phyloP scores from a whole-genome alignment of 2,797 vertebrate genomes.

The Denticeps clupeoides region DNA sequence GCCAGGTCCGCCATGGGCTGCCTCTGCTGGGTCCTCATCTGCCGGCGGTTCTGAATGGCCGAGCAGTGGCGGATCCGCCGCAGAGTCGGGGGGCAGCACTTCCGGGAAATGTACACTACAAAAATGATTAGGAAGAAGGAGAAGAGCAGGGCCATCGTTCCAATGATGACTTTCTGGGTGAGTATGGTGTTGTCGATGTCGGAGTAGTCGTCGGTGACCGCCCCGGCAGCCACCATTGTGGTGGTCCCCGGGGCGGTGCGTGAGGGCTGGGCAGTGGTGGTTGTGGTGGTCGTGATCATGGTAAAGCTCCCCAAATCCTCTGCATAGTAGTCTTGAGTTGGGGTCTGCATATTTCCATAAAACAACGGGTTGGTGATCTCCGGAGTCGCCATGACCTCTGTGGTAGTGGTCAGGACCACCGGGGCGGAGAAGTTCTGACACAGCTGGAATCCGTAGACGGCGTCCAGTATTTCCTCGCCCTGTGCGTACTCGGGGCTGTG shows the following conservation, averaged over 20 bases:
- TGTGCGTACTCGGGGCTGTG: slow-evolving; percentile 92
- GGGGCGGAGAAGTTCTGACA: slow-evolving; percentile 92
- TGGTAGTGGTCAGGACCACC: slow-evolving; percentile 67
- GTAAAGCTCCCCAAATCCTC: slow-evolving; percentile 95
- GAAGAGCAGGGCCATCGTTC: slow-evolving; percentile 98
- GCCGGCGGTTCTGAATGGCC: slow-evolving; percentile 92
- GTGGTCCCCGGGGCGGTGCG: slow-evolving; percentile 50
- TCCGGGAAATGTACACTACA: slow-evolving; percentile 96
- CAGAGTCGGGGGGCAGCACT: slow-evolving; percentile 94
- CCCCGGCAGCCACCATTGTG: slow-evolving; percentile 58
- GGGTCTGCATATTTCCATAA: slow-evolving; percentile 85
- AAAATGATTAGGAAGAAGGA: slow-evolving; percentile 99
- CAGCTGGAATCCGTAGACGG: slow-evolving; percentile 94
- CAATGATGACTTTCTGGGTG: slow-evolving; percentile 95
- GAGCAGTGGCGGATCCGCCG: slow-evolving; percentile 95
- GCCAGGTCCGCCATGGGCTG: slow-evolving; percentile 94
- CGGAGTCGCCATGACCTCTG: slow-evolving; percentile 49
- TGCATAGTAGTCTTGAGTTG: slow-evolving; percentile 81
- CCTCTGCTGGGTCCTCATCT: slow-evolving; percentile 95
- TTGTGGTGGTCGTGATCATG: slow-evolving; percentile 53
- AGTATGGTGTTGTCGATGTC: slow-evolving; percentile 90
- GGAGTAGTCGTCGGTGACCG: slow-evolving; percentile 75
- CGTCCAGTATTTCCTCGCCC: slow-evolving; percentile 97
- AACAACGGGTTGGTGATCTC: slow-evolving; percentile 78
- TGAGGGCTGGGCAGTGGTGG: slow-evolving; percentile 48